Base-by-base conservation (phyloP, 1,140 invertebrate species). In the Paralvinella palmiformis region DNA sequence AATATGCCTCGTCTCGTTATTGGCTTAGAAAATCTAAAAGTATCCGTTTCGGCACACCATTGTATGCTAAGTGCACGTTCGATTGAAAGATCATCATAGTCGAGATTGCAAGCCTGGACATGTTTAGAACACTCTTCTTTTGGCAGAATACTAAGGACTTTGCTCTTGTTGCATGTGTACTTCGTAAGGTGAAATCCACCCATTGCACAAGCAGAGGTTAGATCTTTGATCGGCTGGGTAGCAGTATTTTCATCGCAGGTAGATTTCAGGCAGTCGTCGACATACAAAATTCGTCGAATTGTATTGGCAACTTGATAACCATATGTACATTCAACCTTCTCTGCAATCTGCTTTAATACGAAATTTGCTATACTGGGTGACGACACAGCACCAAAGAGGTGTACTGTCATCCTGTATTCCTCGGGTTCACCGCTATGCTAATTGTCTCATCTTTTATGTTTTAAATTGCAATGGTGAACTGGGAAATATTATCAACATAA, bases 251-350 rank as follows among this genome's bases (percentile, higher is more conserved):
- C n/a, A n/a, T n/a, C n/a, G n/a, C n/a, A n/a, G n/a, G n/a, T n/a
- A n/a, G n/a, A n/a, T n/a, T n/a, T n/a, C n/a, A 53, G 27, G 24
- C 27, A 53, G 50, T 53, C 50, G 24, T 53, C 50, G 27, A 53
- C 50, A 29, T 53, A 53, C 7, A 53, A 53, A 22, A 10, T 53
- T 10, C 50, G 13, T 20, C 50, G 13, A 13, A 53, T 53, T 15
- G 27, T 29, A 22, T 53, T 53, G 10, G 50, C 50, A 53, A 53
- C 50, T 15, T 53, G 7, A 29, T 7, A 7, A 7, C 50, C 50
- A 29, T 20, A 53, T 22, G 10, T 15, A 13, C 13, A 20, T 53
- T 53, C 50, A 10, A 22, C 15, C 27, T 10, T 15, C 7, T 53
- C 50, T 53, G 50, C 50, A 10, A 22, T 53, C 50, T 53, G 7